Conservation (phyloP, 2,888 invertebrate genomes). For the Coleophora deauratella region DNA sequence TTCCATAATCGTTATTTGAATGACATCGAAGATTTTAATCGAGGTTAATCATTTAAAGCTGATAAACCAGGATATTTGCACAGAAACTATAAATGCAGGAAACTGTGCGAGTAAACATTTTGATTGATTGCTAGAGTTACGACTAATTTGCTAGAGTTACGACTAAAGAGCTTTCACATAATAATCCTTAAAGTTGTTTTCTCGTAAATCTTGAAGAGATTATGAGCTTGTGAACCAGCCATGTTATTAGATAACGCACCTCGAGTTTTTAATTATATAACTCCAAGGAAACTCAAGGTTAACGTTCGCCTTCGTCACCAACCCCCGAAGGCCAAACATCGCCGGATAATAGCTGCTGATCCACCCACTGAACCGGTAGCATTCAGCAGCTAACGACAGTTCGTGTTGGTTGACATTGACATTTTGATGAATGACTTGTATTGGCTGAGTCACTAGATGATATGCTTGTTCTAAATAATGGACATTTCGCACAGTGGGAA, state of each 20-base stretch:
- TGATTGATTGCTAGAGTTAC: too few relatives aligned
- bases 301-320: constrained; percentile 3
- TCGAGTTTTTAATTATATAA: constrained; percentile 9
- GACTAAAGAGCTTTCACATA: too few relatives aligned
- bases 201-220: too few relatives aligned
- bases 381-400: constrained; percentile 11
- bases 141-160: too few relatives aligned
- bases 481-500: too few relatives aligned
- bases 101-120: background rate
- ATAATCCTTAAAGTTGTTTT: too few relatives aligned
- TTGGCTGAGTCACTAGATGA: constrained; percentile 16
- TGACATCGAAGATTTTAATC: too few relatives aligned
- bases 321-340: background rate
- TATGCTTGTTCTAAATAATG: too few relatives aligned
- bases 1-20: background rate
- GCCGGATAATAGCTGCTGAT: constrained; percentile 7
- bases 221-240: too few relatives aligned
- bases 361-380: constrained; percentile 6
- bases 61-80: too few relatives aligned
- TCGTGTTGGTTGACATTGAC: constrained; percentile 20
- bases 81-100: background rate
- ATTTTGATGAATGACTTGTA: constrained; percentile 15
- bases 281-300: constrained; percentile 3
- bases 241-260: too few relatives aligned
- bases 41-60: too few relatives aligned